Evolutionary conservation across 2,797 vertebrate species (phyloP).

Genomic region (Eremophila alpestris): DNA sequence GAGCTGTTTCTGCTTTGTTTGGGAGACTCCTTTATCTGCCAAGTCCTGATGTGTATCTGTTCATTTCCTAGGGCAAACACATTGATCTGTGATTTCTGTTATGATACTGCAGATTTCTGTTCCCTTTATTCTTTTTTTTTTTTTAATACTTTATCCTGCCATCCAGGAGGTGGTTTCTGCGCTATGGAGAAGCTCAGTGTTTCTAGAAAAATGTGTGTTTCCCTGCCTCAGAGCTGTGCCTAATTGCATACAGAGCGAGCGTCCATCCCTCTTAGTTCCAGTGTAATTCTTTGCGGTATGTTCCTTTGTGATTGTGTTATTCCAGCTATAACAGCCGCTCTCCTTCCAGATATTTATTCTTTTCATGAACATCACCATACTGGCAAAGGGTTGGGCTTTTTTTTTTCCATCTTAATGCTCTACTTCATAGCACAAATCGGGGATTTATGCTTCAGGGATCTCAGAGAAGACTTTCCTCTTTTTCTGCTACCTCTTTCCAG

Average conservation of each 20-base stretch:
- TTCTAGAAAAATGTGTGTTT: conserved; percentile 45
- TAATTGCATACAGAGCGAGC: background rate
- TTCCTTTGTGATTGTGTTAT: conserved; percentile 67
- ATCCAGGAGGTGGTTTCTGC: conserved; percentile 36
- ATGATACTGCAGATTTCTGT: conserved; percentile 41
- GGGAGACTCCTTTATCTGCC: conserved; percentile 53
- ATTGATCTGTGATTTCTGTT: conserved; percentile 67
- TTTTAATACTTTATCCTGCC: background rate
- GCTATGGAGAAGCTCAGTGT: background rate
- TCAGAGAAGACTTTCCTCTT: conserved; percentile 9
- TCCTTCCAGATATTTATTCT: conserved; percentile 65
- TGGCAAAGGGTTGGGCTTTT: background rate
- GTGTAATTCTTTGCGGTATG: conserved; percentile 56
- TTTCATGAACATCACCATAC: conserved; percentile 59
- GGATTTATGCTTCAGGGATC: conserved; percentile 34
- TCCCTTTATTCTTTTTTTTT: background rate
- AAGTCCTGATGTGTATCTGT: conserved; percentile 64
- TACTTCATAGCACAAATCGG: conserved; percentile 32
- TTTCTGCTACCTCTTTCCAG: conserved; percentile 21
- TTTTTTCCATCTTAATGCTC: conserved; percentile 21
- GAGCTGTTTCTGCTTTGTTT: conserved; percentile 60
- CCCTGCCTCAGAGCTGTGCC: conserved; percentile 55
- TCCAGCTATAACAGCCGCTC: conserved; percentile 53
- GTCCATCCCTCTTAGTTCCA: conserved; percentile 57
- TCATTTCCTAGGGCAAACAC: conserved; percentile 59